Percentiles rank a stretch among this genome's conserved stretches.
These are phyloP conservation scores for Botia almorhae DNA, from an alignment of 2,797 vertebrate species.

Conservation along the genomic window DNA sequence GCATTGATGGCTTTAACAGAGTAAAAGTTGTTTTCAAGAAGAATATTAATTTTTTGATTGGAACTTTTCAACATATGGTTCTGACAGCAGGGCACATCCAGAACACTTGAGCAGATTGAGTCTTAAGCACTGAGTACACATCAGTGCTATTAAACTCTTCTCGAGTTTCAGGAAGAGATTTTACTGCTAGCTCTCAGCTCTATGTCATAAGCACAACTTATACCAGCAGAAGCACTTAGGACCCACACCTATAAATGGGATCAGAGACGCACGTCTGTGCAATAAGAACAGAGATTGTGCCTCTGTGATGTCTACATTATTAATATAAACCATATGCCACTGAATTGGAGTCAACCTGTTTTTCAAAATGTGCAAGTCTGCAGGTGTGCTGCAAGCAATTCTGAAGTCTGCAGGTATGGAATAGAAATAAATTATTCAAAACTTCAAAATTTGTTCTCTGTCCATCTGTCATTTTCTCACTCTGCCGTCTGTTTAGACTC, in stretches of 20 bases:
- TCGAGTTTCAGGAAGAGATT: slow-evolving; percentile 48
- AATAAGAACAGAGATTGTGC: slow-evolving; percentile 42
- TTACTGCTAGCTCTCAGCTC: slow-evolving; percentile 45
- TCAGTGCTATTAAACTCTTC: slow-evolving; percentile 48
- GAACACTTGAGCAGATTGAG: slow-evolving; percentile 38
- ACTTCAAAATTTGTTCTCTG: slow-evolving; percentile 15
- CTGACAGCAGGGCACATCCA: slow-evolving; percentile 29
- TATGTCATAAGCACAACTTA: slow-evolving; percentile 34
- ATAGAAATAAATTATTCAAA: slow-evolving; percentile 49
- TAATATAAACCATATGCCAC: slow-evolving; percentile 54
- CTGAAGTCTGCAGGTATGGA: slow-evolving; percentile 41
- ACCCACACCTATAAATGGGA: slow-evolving; percentile 47
- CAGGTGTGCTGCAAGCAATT: slow-evolving; percentile 37
- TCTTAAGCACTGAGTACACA: slow-evolving; percentile 47
- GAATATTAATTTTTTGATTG: not conserved
- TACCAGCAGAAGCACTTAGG: slow-evolving; percentile 21
- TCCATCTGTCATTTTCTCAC: slow-evolving; percentile 29
- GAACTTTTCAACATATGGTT: slow-evolving; percentile 9
- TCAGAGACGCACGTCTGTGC: slow-evolving; percentile 33
- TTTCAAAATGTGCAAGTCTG: slow-evolving; percentile 41
- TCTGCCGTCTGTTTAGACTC: not conserved
- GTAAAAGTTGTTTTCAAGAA: slow-evolving; percentile 21
- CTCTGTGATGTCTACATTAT: slow-evolving; percentile 49
- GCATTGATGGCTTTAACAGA: not conserved
- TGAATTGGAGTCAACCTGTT: slow-evolving; percentile 35